Percentiles rank a stretch among this genome's conserved stretches.
Conservation (phyloP, 2,888 invertebrate species). For the Cheilosia vernalis region DNA sequence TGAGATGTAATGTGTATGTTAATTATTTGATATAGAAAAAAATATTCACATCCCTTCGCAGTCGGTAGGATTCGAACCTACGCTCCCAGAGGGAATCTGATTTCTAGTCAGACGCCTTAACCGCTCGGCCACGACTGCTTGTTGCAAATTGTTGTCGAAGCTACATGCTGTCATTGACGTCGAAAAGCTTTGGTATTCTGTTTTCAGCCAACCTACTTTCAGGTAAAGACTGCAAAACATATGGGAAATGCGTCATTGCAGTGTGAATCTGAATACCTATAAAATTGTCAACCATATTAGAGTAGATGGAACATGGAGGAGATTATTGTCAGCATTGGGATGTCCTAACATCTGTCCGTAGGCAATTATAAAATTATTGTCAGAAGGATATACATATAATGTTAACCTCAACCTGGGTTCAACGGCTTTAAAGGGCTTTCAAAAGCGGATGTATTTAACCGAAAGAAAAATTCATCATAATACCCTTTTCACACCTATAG, state of each 20-base stretch:
- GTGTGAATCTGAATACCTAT: neutral
- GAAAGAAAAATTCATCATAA: too few relatives aligned
- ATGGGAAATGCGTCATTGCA: conserved; percentile 21
- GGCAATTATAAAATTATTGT: too few relatives aligned
- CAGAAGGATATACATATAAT: too few relatives aligned
- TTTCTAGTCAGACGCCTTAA: conserved; percentile 76
- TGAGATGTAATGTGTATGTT: conserved; percentile 19
- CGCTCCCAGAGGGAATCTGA: conserved; percentile 77
- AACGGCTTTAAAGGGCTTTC: too few relatives aligned
- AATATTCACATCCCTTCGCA: conserved; percentile 49
- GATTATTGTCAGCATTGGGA: too few relatives aligned
- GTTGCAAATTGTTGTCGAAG: neutral
- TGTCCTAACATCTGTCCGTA: too few relatives aligned
- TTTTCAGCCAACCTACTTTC: neutral
- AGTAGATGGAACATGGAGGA: conserved; percentile 33
- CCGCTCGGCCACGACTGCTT: conserved; percentile 76
- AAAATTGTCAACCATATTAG: conserved; percentile 20
- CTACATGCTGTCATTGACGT: neutral
- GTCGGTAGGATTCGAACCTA: conserved; percentile 79
- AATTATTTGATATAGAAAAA: too few relatives aligned
- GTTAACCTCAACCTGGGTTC: too few relatives aligned
- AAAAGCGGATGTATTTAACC: too few relatives aligned
- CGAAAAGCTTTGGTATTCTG: neutral
- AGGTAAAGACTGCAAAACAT: too few relatives aligned
- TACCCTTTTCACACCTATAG: too few relatives aligned